Percentiles rank a stretch among this genome's conserved stretches.
Evolutionary conservation across 2,888 invertebrate genomes (phyloP).

Genomic region (Busseola fusca): DNA sequence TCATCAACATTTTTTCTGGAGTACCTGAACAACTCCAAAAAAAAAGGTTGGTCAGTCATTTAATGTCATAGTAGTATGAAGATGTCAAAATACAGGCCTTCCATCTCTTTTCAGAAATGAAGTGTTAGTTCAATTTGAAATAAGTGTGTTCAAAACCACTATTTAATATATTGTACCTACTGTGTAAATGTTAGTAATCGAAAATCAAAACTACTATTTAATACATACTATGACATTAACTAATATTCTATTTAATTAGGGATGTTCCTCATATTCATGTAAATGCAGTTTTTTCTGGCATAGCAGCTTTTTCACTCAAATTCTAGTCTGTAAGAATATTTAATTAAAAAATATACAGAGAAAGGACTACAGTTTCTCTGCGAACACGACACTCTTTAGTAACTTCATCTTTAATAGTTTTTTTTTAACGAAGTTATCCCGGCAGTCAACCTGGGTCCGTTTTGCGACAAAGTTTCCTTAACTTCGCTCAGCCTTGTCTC

Average conservation of each 20-base stretch:
- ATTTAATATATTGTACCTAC: no score
- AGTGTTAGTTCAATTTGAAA: no score
- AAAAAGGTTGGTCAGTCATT: no score
- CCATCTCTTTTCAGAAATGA: not conserved
- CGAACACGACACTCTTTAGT: conserved; percentile 30
- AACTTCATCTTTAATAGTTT: conserved; percentile 42
- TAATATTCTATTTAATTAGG: not conserved
- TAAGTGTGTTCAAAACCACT: not conserved
- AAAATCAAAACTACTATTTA: no score
- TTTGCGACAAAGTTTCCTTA: conserved; percentile 42
- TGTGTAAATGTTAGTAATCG: no score
- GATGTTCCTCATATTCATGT: not conserved
- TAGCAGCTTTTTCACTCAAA: not conserved
- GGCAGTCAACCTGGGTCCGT: conserved; percentile 15
- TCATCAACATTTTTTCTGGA: not conserved
- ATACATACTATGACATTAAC: no score
- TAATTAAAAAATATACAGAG: not conserved
- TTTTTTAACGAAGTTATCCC: conserved; percentile 21
- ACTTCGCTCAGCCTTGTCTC: conserved; percentile 39
- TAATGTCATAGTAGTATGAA: not conserved
- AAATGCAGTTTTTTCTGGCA: not conserved
- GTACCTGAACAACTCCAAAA: no score
- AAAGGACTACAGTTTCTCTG: not conserved
- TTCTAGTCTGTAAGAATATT: not conserved
- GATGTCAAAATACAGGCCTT: no score